Evolutionary conservation across 2,888 invertebrate genomes (phyloP), one percentile per base, ranked within the genome.

Genomic region (Sinelater perroti): DNA sequence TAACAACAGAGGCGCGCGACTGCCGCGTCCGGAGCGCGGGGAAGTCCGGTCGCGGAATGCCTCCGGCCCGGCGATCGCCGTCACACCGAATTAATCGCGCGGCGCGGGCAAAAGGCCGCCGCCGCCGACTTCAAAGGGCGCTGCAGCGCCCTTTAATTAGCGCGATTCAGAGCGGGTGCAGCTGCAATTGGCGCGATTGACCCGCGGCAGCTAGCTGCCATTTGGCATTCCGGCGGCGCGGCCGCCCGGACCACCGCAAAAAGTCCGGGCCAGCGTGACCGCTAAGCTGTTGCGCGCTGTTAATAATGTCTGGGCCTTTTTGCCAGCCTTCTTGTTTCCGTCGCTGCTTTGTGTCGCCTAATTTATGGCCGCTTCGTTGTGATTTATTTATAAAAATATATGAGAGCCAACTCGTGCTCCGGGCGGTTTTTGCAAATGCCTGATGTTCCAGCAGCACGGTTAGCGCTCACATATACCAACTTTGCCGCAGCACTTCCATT

Each of bases 371-470:
- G 16, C 35, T 49, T 14, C 26, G 26, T 16, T 36, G 26, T 49
- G 47, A 49, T 49, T 49, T 49, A 49, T 49, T 49, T 36, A 35
- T 35, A 49, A 49, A 49, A 49, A 49, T 49, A 49, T 49, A 49
- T 13, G 24, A 24, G 26, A 21, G 28, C 36, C 14, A 36, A 18
- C n/a, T 36, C 14, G 36, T 36, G n/a, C n/a, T n/a, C n/a, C n/a
- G n/a, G n/a, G n/a, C n/a, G n/a, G n/a, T n/a, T n/a, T n/a, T n/a
- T n/a, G n/a, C n/a, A n/a, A n/a, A n/a, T n/a, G n/a, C n/a, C n/a
- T n/a, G n/a, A n/a, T n/a, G n/a, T n/a, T n/a, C n/a, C n/a, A n/a
- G n/a, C n/a, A n/a, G n/a, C n/a, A n/a, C n/a, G n/a, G n/a, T n/a
- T n/a, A n/a, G n/a, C n/a, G n/a, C n/a, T n/a, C n/a, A n/a, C n/a